A percentile compares a stretch with the other conserved stretches of the same genome.
Evolutionary conservation across 1,140 invertebrate genomes (phyloP).

Genomic region (Leptoteleia sp.): DNA sequence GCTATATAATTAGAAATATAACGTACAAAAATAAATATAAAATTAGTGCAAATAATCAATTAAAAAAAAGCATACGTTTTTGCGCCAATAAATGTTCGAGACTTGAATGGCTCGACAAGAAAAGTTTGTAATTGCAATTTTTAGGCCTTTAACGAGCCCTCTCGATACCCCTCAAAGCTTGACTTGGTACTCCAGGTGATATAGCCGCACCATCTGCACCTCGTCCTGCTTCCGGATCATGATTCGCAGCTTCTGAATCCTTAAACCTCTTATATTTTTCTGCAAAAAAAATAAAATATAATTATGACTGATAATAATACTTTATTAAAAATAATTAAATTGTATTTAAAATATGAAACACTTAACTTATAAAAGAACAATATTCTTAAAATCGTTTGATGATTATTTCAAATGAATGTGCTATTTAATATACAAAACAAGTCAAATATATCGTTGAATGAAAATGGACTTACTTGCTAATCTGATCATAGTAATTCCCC

Average conservation of each 20-base stretch:
- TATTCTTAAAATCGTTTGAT: too few relatives aligned
- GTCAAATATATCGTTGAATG: constrained; percentile 7
- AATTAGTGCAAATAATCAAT: too few relatives aligned
- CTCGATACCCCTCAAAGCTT: constrained; percentile 72
- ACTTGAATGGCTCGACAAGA: constrained; percentile 47
- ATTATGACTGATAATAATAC: too few relatives aligned
- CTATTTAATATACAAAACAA: too few relatives aligned
- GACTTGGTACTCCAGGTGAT: constrained; percentile 74
- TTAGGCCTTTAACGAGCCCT: constrained; percentile 69
- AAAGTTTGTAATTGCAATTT: constrained; percentile 6
- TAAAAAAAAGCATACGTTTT: constrained; percentile 28
- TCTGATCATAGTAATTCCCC: constrained; percentile 94
- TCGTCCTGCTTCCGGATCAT: constrained; percentile 74
- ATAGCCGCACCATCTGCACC: constrained; percentile 67
- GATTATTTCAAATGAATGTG: too few relatives aligned
- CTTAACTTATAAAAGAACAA: too few relatives aligned
- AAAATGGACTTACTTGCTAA: constrained; percentile 85
- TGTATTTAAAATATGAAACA: too few relatives aligned
- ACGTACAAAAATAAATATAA: neutral
- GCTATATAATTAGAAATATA: too few relatives aligned
- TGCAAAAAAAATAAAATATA: too few relatives aligned
- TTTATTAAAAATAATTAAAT: too few relatives aligned
- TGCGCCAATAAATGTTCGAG: constrained; percentile 41
- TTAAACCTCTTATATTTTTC: constrained; percentile 79
- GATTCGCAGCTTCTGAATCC: constrained; percentile 74